phyloP scores from a whole-genome alignment of 2,797 vertebrate genomes.

The Paguma larvata region DNA sequence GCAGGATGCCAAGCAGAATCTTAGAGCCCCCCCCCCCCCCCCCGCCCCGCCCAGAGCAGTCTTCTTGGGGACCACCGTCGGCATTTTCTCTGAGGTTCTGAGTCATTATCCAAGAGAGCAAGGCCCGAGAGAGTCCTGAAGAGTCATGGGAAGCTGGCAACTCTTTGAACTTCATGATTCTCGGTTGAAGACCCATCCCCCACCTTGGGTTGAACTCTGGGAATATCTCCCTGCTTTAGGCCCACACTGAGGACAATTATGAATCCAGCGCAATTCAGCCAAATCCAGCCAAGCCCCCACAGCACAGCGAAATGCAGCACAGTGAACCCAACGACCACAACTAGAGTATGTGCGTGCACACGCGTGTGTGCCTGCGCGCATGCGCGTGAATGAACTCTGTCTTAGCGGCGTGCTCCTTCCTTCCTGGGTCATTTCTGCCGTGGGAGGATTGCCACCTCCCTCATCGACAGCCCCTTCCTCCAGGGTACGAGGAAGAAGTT shows the following conservation, averaged over 20 bases:
- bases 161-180: background rate
- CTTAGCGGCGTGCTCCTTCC: background rate
- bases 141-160: background rate
- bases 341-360: background rate
- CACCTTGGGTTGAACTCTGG: background rate
- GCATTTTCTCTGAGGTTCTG: background rate
- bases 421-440: slow-evolving; percentile 20
- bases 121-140: background rate
- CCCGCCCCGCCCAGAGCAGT: too few relatives aligned
- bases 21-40: background rate
- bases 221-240: background rate
- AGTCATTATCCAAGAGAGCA: background rate
- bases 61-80: background rate
- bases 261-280: background rate
- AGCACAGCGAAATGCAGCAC: background rate
- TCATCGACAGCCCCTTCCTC: background rate
- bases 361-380: background rate
- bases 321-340: background rate
- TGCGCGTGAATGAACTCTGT: background rate
- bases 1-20: background rate
- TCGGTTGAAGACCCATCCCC: background rate
- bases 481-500: background rate
- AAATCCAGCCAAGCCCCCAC: background rate
- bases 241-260: background rate
- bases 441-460: background rate